Base-by-base conservation (phyloP, 2,888 invertebrate species). In the Eupithecia inturbata region DNA sequence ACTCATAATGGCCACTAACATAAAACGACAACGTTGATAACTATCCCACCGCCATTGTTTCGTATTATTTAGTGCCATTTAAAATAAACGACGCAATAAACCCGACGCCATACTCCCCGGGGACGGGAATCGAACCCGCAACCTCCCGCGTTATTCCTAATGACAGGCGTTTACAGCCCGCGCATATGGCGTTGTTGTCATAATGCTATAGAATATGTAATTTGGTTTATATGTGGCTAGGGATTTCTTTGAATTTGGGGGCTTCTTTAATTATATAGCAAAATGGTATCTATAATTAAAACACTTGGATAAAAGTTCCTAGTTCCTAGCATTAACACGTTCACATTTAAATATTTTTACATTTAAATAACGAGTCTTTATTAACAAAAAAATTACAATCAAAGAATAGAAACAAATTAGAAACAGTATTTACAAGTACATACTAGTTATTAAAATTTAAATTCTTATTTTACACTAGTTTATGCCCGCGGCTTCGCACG, bases 1-100 rank as follows among this genome's bases (percentile, higher is more conserved):
- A 33, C 14, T 19, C 22, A 66, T 36, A 36, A 36, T 41, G 22
- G 36, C 64, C 33, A 66, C 39, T 16, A 66, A 66, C 26, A 36
- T 14, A 39, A 39, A 39, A n/a, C 26, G 39, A 66, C 66, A 26
- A 39, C 10, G n/a, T 22, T 67, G 72, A 75, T 72, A 64, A 80
- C 78, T 70, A 79, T 78, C 82, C 78, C 49, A 82, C 81, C 80
- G 73, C 68, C 75, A 86, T 85, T 85, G 87, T 86, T 77, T 78
- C 73, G 75, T 81, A 87, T 87, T 87, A 88, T 88, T 87, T 83
- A 86, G 85, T 84, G 86, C 82, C 90, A 88, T 92, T 89, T 91
- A 91, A 88, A 90, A 91, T 90, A 90, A 92, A 92, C 86, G 91
- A 89, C 85, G 79, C 84, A 84, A 89, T 91, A 89, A 90, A 89